phyloP scores from a whole-genome alignment of 2,888 invertebrate species.

The Notodonta dromedarius region DNA sequence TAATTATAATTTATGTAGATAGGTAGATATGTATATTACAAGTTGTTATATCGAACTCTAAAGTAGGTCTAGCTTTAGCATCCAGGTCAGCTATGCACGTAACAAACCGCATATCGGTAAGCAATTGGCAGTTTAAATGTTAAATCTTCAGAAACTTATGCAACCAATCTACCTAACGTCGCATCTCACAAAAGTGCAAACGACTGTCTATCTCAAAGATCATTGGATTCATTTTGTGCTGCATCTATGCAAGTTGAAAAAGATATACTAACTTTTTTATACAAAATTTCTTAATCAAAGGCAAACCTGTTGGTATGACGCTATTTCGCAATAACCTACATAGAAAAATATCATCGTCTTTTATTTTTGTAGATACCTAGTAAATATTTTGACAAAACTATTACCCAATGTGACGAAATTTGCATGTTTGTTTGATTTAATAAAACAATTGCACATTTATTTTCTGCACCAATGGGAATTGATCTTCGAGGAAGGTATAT shows the following conservation, averaged over 20 bases:
- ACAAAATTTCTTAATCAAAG: constrained; percentile 1
- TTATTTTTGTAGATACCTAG: not conserved
- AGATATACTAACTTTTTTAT: constrained; percentile 10
- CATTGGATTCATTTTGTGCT: constrained; percentile 12
- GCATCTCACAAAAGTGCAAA: constrained; percentile 55
- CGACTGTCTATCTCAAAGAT: constrained; percentile 29
- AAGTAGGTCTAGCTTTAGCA: constrained; percentile 42
- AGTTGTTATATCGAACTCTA: constrained; percentile 14
- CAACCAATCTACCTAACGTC: constrained; percentile 38
- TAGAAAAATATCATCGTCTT: not conserved
- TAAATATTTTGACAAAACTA: no score
- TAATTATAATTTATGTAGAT: not conserved
- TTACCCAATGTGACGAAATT: no score
- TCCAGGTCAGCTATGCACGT: constrained; percentile 56
- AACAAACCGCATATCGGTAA: constrained; percentile 50
- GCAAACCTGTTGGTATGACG: not conserved
- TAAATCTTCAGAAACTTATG: constrained; percentile 57
- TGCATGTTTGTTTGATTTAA: no score
- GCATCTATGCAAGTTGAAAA: constrained; percentile 2
- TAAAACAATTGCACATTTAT: no score
- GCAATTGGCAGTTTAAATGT: constrained; percentile 58
- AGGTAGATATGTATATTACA: not conserved
- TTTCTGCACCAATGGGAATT: constrained; percentile 7
- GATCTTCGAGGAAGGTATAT: constrained; percentile 7
- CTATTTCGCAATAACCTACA: not conserved